A percentile compares a stretch with the other conserved stretches of the same genome.
These are phyloP conservation scores for Eira barbara DNA, from an alignment of 2,113 vertebrate genomes.

Conservation along the genomic window DNA sequence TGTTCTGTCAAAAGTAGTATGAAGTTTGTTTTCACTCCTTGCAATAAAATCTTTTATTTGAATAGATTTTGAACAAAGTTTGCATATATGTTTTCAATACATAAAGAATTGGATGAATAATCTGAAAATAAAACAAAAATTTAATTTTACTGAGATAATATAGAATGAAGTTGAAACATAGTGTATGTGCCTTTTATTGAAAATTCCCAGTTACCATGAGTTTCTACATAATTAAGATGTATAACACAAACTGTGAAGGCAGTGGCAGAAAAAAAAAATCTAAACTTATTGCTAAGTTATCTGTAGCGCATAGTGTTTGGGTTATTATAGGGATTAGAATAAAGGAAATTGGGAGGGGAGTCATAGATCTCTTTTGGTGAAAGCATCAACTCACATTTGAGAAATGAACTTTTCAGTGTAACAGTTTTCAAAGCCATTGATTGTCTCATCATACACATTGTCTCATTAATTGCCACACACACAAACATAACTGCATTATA, in stretches of 20 bases:
- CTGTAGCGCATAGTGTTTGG: neutral
- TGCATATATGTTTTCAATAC: neutral
- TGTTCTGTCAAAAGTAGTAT: neutral
- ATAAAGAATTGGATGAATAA: neutral
- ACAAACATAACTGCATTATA: neutral
- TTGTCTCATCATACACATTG: neutral
- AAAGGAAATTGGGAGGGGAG: neutral
- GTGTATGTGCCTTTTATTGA: neutral
- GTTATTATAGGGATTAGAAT: neutral
- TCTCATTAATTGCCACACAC: neutral
- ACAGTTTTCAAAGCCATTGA: conserved; percentile 10
- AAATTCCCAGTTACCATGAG: neutral
- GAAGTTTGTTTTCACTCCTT: neutral
- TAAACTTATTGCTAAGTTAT: neutral
- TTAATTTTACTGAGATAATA: neutral
- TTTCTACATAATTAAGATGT: neutral
- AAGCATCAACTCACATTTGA: neutral
- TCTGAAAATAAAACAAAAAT: neutral
- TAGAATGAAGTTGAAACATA: neutral
- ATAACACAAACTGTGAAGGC: neutral
- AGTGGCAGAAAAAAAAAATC: too few species aligned
- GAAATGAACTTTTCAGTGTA: neutral
- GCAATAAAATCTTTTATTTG: neutral
- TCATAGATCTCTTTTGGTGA: too few species aligned
- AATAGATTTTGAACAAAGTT: neutral